Conservation (phyloP, 2,113 vertebrate genomes). For the Chroicocephalus ridibundus region DNA sequence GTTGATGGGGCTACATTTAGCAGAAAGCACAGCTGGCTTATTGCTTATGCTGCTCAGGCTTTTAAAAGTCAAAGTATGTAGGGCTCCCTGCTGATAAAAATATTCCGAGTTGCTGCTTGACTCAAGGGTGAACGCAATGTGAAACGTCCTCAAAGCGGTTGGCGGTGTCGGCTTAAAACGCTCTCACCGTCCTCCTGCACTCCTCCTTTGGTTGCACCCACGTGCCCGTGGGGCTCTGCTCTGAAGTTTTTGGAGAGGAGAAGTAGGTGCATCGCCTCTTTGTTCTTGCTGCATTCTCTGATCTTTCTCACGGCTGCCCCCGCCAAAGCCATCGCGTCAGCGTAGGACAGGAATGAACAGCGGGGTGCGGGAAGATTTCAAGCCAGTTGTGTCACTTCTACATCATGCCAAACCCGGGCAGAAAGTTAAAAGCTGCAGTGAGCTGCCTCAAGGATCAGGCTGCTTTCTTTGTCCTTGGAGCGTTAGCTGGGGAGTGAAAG, state of each 20-base stretch:
- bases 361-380: background rate
- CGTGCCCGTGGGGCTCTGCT: background rate
- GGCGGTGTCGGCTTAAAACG: accelerated
- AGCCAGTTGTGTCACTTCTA: background rate
- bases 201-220: background rate
- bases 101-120: slow-evolving; percentile 15
- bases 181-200: background rate
- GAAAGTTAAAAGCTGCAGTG: background rate
- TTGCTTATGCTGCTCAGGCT: background rate
- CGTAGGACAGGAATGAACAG: background rate
- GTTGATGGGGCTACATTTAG: background rate
- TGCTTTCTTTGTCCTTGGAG: background rate
- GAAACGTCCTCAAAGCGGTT: slow-evolving; percentile 16
- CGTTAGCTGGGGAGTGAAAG: background rate
- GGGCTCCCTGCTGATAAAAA: slow-evolving; percentile 35
- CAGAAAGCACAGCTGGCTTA: background rate
- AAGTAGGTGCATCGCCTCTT: background rate
- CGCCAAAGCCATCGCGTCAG: background rate
- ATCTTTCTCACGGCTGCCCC: background rate
- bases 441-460: background rate
- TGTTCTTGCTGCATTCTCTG: background rate
- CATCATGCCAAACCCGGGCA: background rate
- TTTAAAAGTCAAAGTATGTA: background rate
- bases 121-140: background rate
- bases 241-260: background rate